Evolutionary conservation across 2,797 vertebrate genomes (phyloP).

Genomic region (Potorous gilbertii): DNA sequence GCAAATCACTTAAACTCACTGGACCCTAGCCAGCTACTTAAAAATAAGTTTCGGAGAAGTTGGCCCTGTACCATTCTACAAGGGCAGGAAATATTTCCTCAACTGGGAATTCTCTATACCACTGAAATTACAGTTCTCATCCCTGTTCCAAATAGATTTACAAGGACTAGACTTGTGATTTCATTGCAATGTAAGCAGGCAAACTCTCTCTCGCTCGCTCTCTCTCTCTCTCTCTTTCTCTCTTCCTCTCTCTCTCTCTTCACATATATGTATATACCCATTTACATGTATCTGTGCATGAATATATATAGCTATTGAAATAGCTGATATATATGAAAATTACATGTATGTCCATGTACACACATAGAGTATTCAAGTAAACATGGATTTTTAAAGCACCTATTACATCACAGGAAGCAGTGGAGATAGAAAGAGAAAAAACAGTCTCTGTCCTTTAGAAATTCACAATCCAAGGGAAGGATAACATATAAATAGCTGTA

Average conservation of each 20-base stretch:
- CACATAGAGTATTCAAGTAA: not conserved
- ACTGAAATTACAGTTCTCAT: not conserved
- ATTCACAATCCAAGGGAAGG: not conserved
- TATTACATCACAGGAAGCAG: not conserved
- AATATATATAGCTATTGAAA: not conserved
- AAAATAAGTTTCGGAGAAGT: not conserved
- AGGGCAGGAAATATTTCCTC: not conserved
- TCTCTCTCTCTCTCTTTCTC: no score
- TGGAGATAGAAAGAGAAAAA: not conserved
- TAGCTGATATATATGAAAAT: not conserved
- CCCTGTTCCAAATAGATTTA: not conserved
- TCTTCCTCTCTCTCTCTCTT: no score
- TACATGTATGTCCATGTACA: no score
- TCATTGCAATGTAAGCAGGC: no score
- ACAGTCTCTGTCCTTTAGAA: not conserved
- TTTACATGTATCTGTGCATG: no score
- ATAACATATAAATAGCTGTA: no score
- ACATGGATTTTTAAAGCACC: not conserved
- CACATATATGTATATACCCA: no score
- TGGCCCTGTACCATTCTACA: not conserved
- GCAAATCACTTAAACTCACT: not conserved
- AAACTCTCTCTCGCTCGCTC: no score
- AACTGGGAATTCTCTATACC: not conserved
- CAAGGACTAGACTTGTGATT: not conserved
- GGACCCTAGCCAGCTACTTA: not conserved